Evolutionary conservation across 2,113 vertebrate species (phyloP).

Genomic region (Alligator mississippiensis): DNA sequence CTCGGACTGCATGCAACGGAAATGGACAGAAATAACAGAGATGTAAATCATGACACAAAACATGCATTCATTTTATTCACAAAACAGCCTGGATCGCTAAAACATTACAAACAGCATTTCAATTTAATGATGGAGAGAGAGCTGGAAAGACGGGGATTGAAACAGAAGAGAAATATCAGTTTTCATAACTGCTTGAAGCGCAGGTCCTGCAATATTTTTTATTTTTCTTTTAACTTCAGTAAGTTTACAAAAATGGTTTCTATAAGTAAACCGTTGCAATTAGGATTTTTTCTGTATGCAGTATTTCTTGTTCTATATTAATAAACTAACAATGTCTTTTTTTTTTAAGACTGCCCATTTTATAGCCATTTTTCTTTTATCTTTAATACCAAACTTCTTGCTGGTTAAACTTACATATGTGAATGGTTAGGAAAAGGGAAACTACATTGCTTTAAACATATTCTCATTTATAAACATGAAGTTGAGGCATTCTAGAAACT

Average conservation of each 20-base stretch:
- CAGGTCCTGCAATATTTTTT: conserved; percentile 68
- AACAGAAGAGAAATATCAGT: conserved; percentile 73
- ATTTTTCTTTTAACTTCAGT: conserved; percentile 67
- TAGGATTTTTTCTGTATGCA: conserved; percentile 67
- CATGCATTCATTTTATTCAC: conserved; percentile 99
- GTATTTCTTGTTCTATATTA: conserved; percentile 67
- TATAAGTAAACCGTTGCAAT: conserved; percentile 73
- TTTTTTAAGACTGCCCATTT: conserved; percentile 39
- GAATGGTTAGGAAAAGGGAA: conserved; percentile 79
- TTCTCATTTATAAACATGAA: conserved; percentile 87
- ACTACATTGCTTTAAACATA: conserved; percentile 83
- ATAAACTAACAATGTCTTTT: conserved; percentile 68
- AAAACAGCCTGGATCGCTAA: conserved; percentile 99
- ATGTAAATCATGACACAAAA: conserved; percentile 93
- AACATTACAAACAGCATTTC: conserved; percentile 99
- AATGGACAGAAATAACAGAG: conserved; percentile 85
- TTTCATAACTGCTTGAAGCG: conserved; percentile 67
- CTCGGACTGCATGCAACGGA: conserved; percentile 47
- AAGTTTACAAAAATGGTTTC: conserved; percentile 75
- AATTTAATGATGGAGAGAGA: conserved; percentile 90
- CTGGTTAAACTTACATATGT: conserved; percentile 58
- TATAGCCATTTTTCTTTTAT: conserved; percentile 62
- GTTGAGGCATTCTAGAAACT: conserved; percentile 87
- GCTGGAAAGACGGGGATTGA: conserved; percentile 62
- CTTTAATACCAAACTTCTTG: conserved; percentile 55